Percentiles rank a stretch among this genome's conserved stretches.
These are phyloP conservation scores for Nasonovia ribisnigri DNA, from an alignment of 2,888 invertebrate genomes.

Conservation along the genomic window DNA sequence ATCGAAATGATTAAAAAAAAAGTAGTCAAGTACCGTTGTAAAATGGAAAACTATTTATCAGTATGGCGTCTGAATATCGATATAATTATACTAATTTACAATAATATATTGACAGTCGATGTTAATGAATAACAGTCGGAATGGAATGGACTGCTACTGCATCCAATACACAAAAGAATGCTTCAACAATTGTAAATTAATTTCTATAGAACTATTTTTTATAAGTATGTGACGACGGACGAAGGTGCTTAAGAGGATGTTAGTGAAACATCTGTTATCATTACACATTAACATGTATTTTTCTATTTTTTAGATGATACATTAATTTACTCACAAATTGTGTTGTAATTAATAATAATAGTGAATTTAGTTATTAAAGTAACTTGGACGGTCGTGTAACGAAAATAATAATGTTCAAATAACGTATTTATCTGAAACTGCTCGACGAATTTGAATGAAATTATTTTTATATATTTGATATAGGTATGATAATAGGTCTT, in stretches of 20 bases:
- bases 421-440: no score
- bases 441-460: no score
- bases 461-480: no score
- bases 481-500: no score
- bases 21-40: neutral
- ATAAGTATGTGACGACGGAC: neutral
- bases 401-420: no score
- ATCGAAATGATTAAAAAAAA: neutral
- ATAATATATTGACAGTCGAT: neutral
- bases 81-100: neutral
- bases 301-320: neutral
- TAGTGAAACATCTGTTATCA: neutral
- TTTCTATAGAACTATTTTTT: neutral
- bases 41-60: conserved; percentile 8
- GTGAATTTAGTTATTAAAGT: neutral
- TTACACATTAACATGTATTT: neutral
- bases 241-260: neutral
- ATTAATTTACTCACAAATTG: neutral
- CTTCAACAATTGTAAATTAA: neutral
- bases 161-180: neutral
- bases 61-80: neutral
- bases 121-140: neutral
- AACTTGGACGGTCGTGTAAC: no score
- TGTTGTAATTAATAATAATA: neutral
- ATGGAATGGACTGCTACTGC: neutral